These are phyloP conservation scores for Pagrus major DNA, from an alignment of 2,113 vertebrate species.

Conservation along the genomic window DNA sequence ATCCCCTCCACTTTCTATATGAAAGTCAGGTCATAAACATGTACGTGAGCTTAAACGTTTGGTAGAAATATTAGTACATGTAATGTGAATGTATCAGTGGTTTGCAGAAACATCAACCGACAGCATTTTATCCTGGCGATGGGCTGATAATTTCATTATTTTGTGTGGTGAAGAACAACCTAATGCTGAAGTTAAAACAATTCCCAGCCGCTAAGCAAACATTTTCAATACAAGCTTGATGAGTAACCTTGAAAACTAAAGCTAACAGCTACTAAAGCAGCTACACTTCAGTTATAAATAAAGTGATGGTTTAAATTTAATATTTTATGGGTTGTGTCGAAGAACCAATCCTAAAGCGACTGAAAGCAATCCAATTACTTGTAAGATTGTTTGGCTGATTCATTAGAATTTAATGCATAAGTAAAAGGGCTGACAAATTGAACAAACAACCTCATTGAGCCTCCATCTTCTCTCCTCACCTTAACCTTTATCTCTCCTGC, in stretches of 20 bases:
- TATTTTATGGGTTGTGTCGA: not conserved
- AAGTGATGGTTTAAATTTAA: not conserved
- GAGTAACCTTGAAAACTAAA: not conserved
- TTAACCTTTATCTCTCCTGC: conserved; percentile 33
- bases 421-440: not conserved
- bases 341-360: conserved; percentile 10
- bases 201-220: not conserved
- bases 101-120: too few relatives aligned
- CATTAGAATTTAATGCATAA: conserved; percentile 6
- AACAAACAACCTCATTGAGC: conserved; percentile 17
- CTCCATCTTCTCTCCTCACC: conserved; percentile 22
- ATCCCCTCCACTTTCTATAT: too few relatives aligned
- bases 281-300: not conserved
- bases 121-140: too few relatives aligned
- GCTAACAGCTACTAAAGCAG: not conserved
- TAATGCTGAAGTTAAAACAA: not conserved
- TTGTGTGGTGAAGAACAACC: not conserved
- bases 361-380: not conserved
- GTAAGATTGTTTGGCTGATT: not conserved
- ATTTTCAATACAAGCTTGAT: not conserved
- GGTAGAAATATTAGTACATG: too few relatives aligned
- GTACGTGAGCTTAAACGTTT: too few relatives aligned
- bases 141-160: too few relatives aligned
- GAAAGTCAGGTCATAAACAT: too few relatives aligned
- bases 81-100: too few relatives aligned